phyloP scores from a whole-genome alignment of 2,888 invertebrate genomes.

The Ellobium chinense region DNA sequence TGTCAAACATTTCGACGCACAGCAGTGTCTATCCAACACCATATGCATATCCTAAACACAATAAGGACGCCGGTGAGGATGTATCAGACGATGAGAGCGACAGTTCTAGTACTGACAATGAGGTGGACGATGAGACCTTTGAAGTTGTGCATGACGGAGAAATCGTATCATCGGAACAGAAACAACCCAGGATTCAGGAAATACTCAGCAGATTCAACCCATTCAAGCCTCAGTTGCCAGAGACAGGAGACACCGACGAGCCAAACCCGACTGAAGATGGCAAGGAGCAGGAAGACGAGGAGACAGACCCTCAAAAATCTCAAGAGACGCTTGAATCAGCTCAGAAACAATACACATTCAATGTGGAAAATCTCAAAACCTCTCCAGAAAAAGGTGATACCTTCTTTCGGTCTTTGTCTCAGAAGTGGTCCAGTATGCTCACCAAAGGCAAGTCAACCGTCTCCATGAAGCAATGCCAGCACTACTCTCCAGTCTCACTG shows the following conservation, averaged over 20 bases:
- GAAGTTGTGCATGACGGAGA: not conserved
- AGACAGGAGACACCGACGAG: not conserved
- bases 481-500: not conserved
- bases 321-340: not conserved
- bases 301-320: not conserved
- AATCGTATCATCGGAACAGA: no score
- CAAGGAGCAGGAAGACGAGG: not conserved
- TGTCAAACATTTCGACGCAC: constrained; percentile 4
- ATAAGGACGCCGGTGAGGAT: not conserved
- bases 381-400: not conserved
- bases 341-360: not conserved
- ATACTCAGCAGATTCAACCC: not conserved
- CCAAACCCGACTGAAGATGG: not conserved
- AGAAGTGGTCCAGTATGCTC: constrained; percentile 24
- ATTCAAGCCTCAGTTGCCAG: not conserved
- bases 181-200: no score
- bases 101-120: not conserved
- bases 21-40: constrained; percentile 15
- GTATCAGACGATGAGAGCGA: not conserved
- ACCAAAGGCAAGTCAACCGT: not conserved
- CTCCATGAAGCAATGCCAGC: not conserved
- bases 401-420: not conserved
- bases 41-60: not conserved
- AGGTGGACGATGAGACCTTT: not conserved
- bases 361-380: not conserved